phyloP scores from a whole-genome alignment of 1,140 invertebrate species.

The Nautilus pompilius region DNA sequence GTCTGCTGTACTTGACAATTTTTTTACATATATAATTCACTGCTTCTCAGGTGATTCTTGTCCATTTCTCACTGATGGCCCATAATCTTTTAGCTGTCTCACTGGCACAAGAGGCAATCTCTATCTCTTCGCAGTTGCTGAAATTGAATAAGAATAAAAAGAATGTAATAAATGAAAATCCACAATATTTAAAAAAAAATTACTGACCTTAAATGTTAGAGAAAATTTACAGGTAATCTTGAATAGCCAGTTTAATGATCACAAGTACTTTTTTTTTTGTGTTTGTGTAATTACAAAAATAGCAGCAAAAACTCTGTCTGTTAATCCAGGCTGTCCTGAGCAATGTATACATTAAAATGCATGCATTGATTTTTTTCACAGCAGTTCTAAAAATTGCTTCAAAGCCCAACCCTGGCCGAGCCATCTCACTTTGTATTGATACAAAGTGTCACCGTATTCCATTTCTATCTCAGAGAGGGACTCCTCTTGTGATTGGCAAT shows the following conservation, averaged over 20 bases:
- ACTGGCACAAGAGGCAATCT: conserved; percentile 57
- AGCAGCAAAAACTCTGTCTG: neutral
- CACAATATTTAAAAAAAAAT: neutral
- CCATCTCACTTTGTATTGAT: too few species aligned
- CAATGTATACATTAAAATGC: too few species aligned
- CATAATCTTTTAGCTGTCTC: conserved; percentile 65
- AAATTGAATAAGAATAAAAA: conserved; percentile 8
- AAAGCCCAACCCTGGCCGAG: too few species aligned
- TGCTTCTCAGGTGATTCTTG: conserved; percentile 9
- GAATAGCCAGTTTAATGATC: neutral
- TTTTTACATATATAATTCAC: neutral
- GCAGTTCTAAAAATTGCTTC: too few species aligned
- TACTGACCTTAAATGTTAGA: neutral
- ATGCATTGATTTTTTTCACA: too few species aligned
- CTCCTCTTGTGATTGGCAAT: too few species aligned
- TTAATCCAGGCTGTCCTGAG: too few species aligned
- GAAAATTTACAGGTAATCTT: neutral
- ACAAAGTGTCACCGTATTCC: too few species aligned
- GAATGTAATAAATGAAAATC: neutral
- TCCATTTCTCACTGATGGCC: conserved; percentile 63
- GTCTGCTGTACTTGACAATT: neutral
- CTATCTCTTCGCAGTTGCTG: conserved; percentile 66
- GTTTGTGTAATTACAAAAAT: neutral
- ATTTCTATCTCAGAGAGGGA: too few species aligned
- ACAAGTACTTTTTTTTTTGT: neutral